Conservation (phyloP, 2,888 invertebrate genomes). For the Theretra japonica region DNA sequence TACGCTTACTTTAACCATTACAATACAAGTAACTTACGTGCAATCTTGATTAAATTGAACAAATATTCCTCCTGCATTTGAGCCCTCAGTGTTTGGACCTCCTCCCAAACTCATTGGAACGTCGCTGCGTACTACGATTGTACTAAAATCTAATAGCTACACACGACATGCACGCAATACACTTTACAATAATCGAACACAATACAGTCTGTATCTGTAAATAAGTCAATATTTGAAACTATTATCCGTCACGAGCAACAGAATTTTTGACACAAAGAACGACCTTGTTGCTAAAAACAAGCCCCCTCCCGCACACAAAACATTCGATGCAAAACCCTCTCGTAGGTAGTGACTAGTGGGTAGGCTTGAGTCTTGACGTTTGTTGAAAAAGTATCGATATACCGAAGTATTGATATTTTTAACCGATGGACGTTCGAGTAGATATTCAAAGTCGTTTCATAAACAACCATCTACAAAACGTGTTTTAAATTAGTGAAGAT, state of each 20-base stretch:
- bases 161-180: slow-evolving; percentile 68
- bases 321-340: slow-evolving; percentile 31
- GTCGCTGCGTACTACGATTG: slow-evolving; percentile 68
- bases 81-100: slow-evolving; percentile 88
- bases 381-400: too few relatives aligned
- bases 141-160: slow-evolving; percentile 66
- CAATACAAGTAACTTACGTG: slow-evolving; percentile 90
- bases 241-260: slow-evolving; percentile 73
- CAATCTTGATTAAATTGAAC: slow-evolving; percentile 99
- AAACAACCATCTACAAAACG: too few relatives aligned
- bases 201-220: slow-evolving; percentile 71
- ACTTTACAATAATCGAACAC: slow-evolving; percentile 65
- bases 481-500: too few relatives aligned
- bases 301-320: slow-evolving; percentile 72
- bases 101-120: slow-evolving; percentile 94
- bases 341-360: too few relatives aligned
- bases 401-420: too few relatives aligned
- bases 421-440: too few relatives aligned
- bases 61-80: slow-evolving; percentile 94
- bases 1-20: slow-evolving; percentile 14
- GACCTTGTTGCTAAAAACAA: slow-evolving; percentile 86
- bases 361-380: too few relatives aligned
- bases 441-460: too few relatives aligned
- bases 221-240: slow-evolving; percentile 70
- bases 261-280: slow-evolving; percentile 87